Base-by-base conservation (phyloP, 2,888 invertebrate genomes). In the Thera britannica region DNA sequence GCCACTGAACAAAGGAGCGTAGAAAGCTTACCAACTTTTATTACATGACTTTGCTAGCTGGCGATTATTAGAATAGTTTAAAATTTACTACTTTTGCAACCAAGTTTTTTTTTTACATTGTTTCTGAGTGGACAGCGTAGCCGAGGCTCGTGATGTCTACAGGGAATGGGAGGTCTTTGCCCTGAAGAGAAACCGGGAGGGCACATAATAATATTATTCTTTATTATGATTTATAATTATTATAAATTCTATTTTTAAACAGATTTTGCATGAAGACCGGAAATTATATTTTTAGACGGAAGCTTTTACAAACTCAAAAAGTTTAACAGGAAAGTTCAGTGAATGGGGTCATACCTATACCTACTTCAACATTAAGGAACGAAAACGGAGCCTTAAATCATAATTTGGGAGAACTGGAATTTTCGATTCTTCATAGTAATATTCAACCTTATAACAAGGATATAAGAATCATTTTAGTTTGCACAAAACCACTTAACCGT, bases 361-460 rank as follows among this genome's bases (percentile, higher is more conserved):
- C 63, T 55, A 66, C 57, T 66, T 62, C 52, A 58, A 62, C 69
- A 62, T 58, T 38, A 46, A 54, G 54, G 9, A 61, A 57, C 57
- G 52, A 62, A 64, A 63, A 55, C 36, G 49, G 56, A 46, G n/a
- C 64, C 61, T 65, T 58, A 9, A 54, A 70, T 8, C 48, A 23
- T 54, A 11, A 34, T 66, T 51, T 46, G 41, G 56, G 41, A 41
- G 58, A 60, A 52, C 56, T 35, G 56, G 58, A 57, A 8, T 44
- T 44, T 7, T 44, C 7, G 49, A 55, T 36, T 9, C 38, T 58
- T 57, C 12, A n/a, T 67, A 60, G 59, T 62, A 67, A 72, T 62
- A 46, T 71, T 67, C 65, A 52, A 70, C 66, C 60, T 65, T 68
- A 48, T 55, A 2, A 23, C 58, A 68, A 68, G 34, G 70, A 62